Base-by-base conservation (phyloP, 2,888 invertebrate genomes). In the Chrysomela aeneicollis region DNA sequence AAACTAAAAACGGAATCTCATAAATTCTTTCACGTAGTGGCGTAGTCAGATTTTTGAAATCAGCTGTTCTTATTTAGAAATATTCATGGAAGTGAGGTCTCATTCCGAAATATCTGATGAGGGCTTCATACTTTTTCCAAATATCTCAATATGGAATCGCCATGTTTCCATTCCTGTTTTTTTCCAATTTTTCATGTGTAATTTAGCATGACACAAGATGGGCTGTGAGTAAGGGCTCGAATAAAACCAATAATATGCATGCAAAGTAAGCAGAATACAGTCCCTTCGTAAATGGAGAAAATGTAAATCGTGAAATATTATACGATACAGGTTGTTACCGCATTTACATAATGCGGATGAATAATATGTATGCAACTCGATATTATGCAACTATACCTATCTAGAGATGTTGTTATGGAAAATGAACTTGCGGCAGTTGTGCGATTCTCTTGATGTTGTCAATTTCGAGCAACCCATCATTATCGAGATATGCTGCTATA, bases 161-260 rank as follows among this genome's bases (percentile, higher is more conserved):
- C n/a, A n/a, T n/a, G n/a, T n/a, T n/a, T n/a, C n/a, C n/a, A n/a
- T n/a, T n/a, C n/a, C n/a, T n/a, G n/a, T n/a, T n/a, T n/a, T n/a
- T n/a, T n/a, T n/a, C n/a, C n/a, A n/a, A n/a, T n/a, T n/a, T n/a
- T n/a, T n/a, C n/a, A n/a, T n/a, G n/a, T n/a, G n/a, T n/a, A n/a
- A n/a, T n/a, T n/a, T n/a, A n/a, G n/a, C n/a, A n/a, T n/a, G 26
- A 26, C 26, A 35, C 35, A 35, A 10, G 9, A 35, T 35, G 35
- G 35, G 1, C 42, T 15, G 42, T 6, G 15, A 15, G n/a, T 42
- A 15, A 4, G 12, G 15, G 42, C 42, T 15, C 15, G n/a, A 15
- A 42, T 42, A n/a, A 15, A 42, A 42, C 42, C 42, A 42, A 42
- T 42, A 42, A 15, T 42, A 42, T 42, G 42, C 42, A 42, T 42